Conservation (phyloP, 64 coral and sea anemone species). For the Pocillopora verrucosa region DNA sequence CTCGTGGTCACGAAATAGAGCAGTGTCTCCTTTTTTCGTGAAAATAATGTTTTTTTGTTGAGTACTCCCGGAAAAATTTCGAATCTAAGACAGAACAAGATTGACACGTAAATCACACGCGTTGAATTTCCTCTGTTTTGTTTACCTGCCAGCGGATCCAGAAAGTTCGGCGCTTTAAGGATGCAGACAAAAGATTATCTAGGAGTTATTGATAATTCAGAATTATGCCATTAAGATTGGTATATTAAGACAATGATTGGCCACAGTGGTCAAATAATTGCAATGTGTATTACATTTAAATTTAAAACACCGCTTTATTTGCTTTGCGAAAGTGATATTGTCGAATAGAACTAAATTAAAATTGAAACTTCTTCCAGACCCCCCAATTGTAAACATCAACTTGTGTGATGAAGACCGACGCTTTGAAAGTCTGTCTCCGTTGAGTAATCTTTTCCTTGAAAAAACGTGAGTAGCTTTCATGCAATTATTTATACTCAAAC, state of each 20-base stretch:
- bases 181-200: not conserved
- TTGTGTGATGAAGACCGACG: not conserved
- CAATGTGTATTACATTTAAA: conserved; percentile 10
- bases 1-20: not conserved
- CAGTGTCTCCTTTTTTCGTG: not conserved
- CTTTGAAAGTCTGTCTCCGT: not conserved
- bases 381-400: conserved; percentile 7
- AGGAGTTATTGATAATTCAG: not conserved
- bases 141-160: not conserved
- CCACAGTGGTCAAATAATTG: conserved; percentile 5
- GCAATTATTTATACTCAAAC: not conserved
- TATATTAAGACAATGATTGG: not conserved
- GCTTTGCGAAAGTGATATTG: conserved; percentile 24
- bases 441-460: not conserved
- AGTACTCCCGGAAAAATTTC: not conserved
- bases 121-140: not conserved
- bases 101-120: not conserved
- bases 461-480: conserved; percentile 2
- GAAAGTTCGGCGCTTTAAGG: conserved; percentile 2
- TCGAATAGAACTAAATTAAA: conserved; percentile 35
- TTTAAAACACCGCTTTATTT: conserved; percentile 48
- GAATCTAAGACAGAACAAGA: not conserved
- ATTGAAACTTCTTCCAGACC: conserved; percentile 7
- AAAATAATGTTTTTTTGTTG: not conserved
- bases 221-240: not conserved